Evolutionary conservation across 1,140 invertebrate genomes (phyloP).

Genomic region (Aphelinus atriplicis): DNA sequence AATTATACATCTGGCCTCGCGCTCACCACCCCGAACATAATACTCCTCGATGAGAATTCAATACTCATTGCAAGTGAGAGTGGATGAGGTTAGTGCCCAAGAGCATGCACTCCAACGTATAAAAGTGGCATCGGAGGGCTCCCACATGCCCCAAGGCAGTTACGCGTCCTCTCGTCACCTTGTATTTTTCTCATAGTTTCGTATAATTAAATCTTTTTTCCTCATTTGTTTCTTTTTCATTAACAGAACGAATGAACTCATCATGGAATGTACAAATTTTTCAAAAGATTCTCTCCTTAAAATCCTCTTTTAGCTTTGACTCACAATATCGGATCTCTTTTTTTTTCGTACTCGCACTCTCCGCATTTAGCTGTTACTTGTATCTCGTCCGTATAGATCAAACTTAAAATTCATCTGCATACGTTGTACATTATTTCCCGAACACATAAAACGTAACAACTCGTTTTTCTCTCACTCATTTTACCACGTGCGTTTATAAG

Average conservation of each 20-base stretch:
- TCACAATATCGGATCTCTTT: not conserved
- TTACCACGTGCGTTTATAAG: not conserved
- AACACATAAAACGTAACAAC: conserved; percentile 30
- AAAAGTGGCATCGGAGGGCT: not conserved
- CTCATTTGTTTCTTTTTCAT: conserved; percentile 21
- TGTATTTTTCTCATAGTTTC: conserved; percentile 8
- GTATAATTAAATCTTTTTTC: conserved; percentile 3
- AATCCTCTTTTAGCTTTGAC: conserved; percentile 7
- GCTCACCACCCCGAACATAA: no score
- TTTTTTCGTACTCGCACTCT: not conserved
- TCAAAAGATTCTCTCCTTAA: conserved; percentile 43
- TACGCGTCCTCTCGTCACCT: conserved; percentile 8
- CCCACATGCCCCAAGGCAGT: not conserved
- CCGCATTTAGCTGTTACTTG: not conserved
- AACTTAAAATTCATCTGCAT: not conserved
- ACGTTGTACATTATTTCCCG: conserved; percentile 4
- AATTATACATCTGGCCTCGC: no score
- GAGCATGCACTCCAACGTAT: not conserved
- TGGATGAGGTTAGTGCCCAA: not conserved
- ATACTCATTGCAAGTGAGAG: no score
- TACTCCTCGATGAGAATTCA: no score
- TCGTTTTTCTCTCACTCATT: not conserved
- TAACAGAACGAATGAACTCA: conserved; percentile 65
- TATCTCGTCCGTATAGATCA: conserved; percentile 13
- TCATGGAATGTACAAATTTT: conserved; percentile 76